Conservation (phyloP, 2,888 invertebrate genomes). For the Schizotus pectinicornis region DNA sequence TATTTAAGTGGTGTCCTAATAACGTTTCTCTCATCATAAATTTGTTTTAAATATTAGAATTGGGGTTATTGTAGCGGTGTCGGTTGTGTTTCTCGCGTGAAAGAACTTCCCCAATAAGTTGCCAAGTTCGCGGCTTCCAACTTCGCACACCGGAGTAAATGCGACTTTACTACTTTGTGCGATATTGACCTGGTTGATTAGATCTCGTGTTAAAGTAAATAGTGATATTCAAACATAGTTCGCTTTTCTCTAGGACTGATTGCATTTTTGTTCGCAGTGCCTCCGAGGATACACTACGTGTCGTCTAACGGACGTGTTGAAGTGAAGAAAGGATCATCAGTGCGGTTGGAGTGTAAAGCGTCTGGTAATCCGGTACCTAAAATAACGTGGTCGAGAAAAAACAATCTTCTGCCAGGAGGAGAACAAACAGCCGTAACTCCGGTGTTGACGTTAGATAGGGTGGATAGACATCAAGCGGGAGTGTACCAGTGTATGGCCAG, state of each 20-base stretch:
- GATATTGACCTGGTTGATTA: not conserved
- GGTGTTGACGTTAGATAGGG: slow-evolving; percentile 65
- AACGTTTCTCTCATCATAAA: too few species aligned
- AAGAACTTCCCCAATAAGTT: too few species aligned
- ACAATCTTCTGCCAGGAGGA: slow-evolving; percentile 63
- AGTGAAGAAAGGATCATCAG: slow-evolving; percentile 64
- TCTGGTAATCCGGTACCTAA: slow-evolving; percentile 62
- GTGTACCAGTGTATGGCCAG: slow-evolving; percentile 68
- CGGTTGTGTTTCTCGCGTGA: too few species aligned
- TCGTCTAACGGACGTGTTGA: slow-evolving; percentile 68
- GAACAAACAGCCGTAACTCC: slow-evolving; percentile 68
- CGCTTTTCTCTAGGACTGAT: slow-evolving; percentile 1
- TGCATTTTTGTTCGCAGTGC: slow-evolving; percentile 60
- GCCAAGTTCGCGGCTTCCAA: too few species aligned
- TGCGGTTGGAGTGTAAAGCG: slow-evolving; percentile 61
- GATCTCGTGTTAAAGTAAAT: too few species aligned
- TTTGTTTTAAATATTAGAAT: too few species aligned
- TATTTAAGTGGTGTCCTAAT: too few species aligned
- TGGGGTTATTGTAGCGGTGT: too few species aligned
- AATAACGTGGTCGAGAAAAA: slow-evolving; percentile 63
- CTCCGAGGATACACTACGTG: slow-evolving; percentile 68
- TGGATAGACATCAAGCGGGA: slow-evolving; percentile 69
- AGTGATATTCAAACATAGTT: too few species aligned
- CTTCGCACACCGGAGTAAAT: too few species aligned
- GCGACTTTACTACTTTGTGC: not conserved